Percentiles rank a stretch among this genome's conserved stretches.
phyloP scores from a whole-genome alignment of 1,140 invertebrate species.

The Glossosoma conforme region DNA sequence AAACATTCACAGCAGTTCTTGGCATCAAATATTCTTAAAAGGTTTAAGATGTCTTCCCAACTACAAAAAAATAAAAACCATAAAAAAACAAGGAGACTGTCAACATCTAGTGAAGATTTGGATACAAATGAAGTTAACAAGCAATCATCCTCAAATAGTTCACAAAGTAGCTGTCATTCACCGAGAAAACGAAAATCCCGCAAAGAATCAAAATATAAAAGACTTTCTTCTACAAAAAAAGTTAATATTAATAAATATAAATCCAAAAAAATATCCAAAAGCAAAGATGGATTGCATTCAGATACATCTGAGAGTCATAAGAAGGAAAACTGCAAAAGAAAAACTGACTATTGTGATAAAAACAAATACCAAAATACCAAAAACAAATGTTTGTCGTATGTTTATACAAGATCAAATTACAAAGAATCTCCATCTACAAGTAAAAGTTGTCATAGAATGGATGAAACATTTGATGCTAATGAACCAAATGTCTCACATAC shows the following conservation, averaged over 20 bases:
- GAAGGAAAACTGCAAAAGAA: conserved; percentile 11
- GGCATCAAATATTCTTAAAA: conserved; percentile 13
- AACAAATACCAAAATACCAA: conserved; percentile 19
- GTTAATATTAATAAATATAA: conserved; percentile 15
- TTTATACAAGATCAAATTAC: no score
- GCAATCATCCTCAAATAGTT: no score
- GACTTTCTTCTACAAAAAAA: conserved; percentile 9
- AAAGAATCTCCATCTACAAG: no score
- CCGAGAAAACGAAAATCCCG: conserved; percentile 16
- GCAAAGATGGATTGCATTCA: conserved; percentile 10
- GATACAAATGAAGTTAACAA: no score
- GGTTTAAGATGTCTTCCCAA: no score
- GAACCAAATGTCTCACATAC: no score
- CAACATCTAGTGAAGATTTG: no score
- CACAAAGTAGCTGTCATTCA: conserved; percentile 1
- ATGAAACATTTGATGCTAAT: no score
- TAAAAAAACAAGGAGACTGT: no score
- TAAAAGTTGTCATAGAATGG: no score
- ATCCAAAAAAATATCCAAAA: conserved; percentile 22
- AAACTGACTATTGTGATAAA: conserved; percentile 15
- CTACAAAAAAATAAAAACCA: no score
- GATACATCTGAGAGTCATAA: conserved; percentile 10
- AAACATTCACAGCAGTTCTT: conserved; percentile 6
- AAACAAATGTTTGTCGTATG: no score
- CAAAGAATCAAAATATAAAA: conserved; percentile 24